Conservation (phyloP, 2,797 vertebrate species). For the Bradypodion ventrale region DNA sequence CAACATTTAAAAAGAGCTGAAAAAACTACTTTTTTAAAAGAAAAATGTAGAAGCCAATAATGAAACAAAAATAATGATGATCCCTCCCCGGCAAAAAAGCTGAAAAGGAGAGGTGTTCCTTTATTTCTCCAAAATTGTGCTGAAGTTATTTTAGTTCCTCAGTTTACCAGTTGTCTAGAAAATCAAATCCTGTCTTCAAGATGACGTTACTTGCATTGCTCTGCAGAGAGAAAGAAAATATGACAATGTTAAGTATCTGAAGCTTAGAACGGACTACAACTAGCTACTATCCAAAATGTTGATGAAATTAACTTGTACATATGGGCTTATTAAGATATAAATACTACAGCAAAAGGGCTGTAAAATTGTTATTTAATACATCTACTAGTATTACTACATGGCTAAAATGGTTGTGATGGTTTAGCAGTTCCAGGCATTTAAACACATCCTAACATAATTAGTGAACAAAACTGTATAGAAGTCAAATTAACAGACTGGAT, state of each 20-base stretch:
- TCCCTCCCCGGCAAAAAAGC: neutral
- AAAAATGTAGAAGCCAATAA: constrained; percentile 63
- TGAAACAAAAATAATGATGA: constrained; percentile 46
- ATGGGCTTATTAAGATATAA: no score
- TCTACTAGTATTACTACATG: no score
- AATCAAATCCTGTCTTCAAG: constrained; percentile 98
- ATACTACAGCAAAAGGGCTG: no score
- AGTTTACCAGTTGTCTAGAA: constrained; percentile 97
- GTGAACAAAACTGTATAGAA: no score
- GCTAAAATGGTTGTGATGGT: no score
- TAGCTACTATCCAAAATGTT: neutral
- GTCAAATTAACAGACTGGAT: no score
- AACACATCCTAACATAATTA: no score
- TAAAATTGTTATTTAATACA: no score
- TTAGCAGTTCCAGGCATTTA: no score
- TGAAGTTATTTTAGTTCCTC: constrained; percentile 38
- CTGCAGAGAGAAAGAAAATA: constrained; percentile 69
- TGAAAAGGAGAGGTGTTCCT: constrained; percentile 33
- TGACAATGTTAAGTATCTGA: neutral
- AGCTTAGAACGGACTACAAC: neutral
- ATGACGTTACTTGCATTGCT: constrained; percentile 87
- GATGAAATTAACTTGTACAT: neutral
- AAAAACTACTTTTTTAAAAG: constrained; percentile 66
- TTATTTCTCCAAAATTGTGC: constrained; percentile 41
- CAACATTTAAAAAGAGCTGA: constrained; percentile 68